These are phyloP conservation scores for Heterohyrax brucei DNA, from an alignment of 2,797 vertebrate species.

Conservation along the genomic window DNA sequence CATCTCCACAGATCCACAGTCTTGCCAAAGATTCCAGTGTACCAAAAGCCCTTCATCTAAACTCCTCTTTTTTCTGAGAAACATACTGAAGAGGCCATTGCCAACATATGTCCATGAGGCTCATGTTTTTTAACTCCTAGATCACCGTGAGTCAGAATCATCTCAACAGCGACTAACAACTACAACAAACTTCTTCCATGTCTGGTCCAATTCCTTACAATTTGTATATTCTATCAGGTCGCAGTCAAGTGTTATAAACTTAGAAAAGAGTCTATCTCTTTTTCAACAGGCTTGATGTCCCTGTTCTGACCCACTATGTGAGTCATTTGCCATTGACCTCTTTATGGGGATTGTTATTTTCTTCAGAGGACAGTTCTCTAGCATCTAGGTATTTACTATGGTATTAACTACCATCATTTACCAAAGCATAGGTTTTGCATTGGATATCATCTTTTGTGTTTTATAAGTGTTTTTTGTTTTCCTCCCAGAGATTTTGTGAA, in stretches of 20 bases:
- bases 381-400: neutral
- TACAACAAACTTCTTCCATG: neutral
- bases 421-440: neutral
- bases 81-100: neutral
- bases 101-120: neutral
- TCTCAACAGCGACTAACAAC: too few species aligned
- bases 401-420: neutral
- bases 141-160: too few species aligned
- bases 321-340: neutral
- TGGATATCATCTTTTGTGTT: neutral
- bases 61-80: neutral
- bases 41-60: neutral
- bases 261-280: neutral
- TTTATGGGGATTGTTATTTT: constrained; percentile 8
- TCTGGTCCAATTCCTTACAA: neutral
- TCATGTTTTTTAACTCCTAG: neutral
- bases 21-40: neutral
- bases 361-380: neutral
- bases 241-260: neutral
- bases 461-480: neutral
- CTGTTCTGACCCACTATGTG: neutral
- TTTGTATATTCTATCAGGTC: neutral
- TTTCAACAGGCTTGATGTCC: neutral
- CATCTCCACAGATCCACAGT: neutral
- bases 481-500: neutral